These are phyloP conservation scores for Gallinago solitaria DNA, from an alignment of 2,797 vertebrate species.

Conservation along the genomic window DNA sequence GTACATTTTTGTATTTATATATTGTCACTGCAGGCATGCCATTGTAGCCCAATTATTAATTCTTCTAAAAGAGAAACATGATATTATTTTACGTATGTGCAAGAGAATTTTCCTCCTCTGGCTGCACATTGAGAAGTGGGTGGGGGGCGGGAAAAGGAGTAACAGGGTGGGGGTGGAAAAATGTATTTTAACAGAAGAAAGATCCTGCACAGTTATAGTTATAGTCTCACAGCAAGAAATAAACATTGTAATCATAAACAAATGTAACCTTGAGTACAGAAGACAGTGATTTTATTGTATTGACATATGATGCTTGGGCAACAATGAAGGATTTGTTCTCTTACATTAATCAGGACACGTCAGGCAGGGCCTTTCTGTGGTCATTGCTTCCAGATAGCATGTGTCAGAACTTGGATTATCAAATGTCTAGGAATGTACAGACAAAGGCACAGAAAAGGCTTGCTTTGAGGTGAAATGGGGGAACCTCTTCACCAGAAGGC, in stretches of 20 bases:
- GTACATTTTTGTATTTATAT: background rate
- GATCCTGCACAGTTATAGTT: background rate
- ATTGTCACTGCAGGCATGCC: background rate
- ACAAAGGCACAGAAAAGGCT: background rate
- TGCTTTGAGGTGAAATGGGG: background rate
- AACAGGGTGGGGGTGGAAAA: background rate
- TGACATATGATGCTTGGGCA: background rate
- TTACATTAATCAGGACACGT: background rate
- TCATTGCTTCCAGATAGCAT: background rate
- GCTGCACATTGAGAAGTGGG: background rate
- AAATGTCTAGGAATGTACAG: background rate
- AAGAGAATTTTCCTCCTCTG: background rate
- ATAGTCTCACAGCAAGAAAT: constrained; percentile 23
- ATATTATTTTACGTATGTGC: background rate
- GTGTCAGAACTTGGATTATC: background rate
- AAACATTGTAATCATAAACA: constrained; percentile 58
- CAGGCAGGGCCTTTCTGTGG: background rate
- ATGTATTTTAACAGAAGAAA: constrained; percentile 19
- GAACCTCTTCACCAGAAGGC: background rate
- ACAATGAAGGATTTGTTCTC: constrained; percentile 62
- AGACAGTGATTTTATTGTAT: constrained; percentile 70
- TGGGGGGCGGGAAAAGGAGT: background rate
- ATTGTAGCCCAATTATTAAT: background rate
- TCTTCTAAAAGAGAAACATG: background rate
- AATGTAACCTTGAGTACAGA: constrained; percentile 48